Evolutionary conservation across 2,113 vertebrate genomes (phyloP), one percentile per base, ranked within the genome.

Genomic region (Ptychochromis oligacanthus): DNA sequence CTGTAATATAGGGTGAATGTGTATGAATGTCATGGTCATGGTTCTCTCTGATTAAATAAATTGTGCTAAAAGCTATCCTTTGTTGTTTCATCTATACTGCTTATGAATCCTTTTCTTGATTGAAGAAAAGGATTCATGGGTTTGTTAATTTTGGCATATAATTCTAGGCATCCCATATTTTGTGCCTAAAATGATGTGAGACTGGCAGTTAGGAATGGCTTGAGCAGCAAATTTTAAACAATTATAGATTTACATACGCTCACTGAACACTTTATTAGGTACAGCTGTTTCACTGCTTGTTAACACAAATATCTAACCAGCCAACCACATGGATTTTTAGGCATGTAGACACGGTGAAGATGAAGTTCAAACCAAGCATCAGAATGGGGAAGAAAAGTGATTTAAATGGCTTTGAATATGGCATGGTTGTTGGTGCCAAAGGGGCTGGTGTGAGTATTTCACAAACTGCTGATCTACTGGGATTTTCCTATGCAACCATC

Each of bases 1-100:
- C 28, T 86, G 62, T 81, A 17, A 79, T 76, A 88, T 88, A 79
- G 49, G 13, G n/a, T 86, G 77, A 85, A 80, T 54, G n/a, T 89
- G 82, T 74, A 46, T 74, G n/a, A 79, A 77, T 77, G n/a, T 80
- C n/a, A 43, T n/a, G n/a, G n/a, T 3, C 17, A 13, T 72, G 57
- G 40, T 62, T 86, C 31, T 70, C 38, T 79, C 13, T 8, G 24
- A 64, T 60, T 81, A 28, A 87, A 79, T 84, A 75, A 82, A 67
- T 20, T 17, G 9, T 83, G 28, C 55, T 26, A 59, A 65, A 20
- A 57, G 4, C 7, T 65, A 20, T 31, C 26, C 2, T 38, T 43
- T 65, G 56, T 49, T 57, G 56, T 22, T 49, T 77, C 22, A 28
- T 18, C 0, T 31, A 17, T 72, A 54, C 49, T 26, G n/a, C 8